Evolutionary conservation across 2,888 invertebrate species (phyloP).

Genomic region (Bellardia bayeri): DNA sequence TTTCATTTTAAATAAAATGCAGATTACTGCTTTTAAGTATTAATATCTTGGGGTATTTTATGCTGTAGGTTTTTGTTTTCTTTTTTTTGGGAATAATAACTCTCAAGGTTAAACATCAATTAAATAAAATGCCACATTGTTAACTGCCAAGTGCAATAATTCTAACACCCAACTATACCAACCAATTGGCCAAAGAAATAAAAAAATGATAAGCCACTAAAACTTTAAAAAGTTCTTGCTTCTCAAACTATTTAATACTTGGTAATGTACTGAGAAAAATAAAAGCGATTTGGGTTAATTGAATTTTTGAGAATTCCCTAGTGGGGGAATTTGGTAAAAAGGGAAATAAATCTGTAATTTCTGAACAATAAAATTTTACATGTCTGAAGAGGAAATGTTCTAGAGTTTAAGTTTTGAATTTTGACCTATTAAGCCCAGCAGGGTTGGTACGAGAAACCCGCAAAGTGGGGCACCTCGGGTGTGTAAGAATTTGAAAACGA

Average conservation of each 20-base stretch:
- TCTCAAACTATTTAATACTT: not conserved
- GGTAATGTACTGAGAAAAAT: constrained; percentile 21
- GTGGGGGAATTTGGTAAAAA: no score
- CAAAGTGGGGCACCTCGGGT: no score
- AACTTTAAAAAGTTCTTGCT: not conserved
- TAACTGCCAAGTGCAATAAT: constrained; percentile 72
- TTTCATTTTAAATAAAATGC: constrained; percentile 48
- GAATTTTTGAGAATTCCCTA: no score
- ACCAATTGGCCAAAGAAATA: not conserved
- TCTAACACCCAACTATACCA: constrained; percentile 56
- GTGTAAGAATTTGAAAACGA: no score
- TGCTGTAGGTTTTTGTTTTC: not conserved
- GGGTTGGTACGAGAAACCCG: no score
- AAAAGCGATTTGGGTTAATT: no score
- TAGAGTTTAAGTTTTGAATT: no score
- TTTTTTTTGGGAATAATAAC: not conserved
- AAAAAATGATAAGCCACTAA: not conserved
- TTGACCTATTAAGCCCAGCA: no score
- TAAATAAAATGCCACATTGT: constrained; percentile 67
- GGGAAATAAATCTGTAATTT: no score
- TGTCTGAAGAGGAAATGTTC: no score
- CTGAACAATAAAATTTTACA: no score
- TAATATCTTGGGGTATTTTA: constrained; percentile 36
- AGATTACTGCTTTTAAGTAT: constrained; percentile 53
- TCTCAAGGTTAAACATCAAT: constrained; percentile 73